Conservation (phyloP, 2,888 invertebrate genomes). For the Thecocarcelia acutangulata region DNA sequence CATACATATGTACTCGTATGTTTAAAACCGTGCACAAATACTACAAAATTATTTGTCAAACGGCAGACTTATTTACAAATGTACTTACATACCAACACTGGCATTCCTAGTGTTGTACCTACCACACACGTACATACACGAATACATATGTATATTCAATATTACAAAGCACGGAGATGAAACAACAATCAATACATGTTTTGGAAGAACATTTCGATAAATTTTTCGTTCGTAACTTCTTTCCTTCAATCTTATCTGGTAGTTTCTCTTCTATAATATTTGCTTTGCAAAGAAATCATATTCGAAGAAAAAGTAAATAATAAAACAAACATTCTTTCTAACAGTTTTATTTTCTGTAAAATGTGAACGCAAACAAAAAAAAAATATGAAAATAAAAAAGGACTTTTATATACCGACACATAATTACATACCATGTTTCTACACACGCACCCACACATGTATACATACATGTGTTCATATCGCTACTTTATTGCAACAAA, state of each 20-base stretch:
- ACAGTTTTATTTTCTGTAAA: conserved; percentile 13
- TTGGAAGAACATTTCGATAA: conserved; percentile 38
- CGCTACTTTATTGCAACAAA: no score
- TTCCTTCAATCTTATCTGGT: not conserved
- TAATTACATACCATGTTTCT: not conserved
- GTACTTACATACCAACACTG: not conserved
- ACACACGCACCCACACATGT: not conserved
- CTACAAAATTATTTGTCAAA: no score
- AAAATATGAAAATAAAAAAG: no score
- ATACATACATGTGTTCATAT: not conserved
- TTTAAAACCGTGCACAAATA: no score
- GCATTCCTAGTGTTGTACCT: no score
- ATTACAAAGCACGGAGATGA: conserved; percentile 11
- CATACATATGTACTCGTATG: no score
- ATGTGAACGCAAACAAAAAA: conserved; percentile 1
- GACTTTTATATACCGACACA: conserved; percentile 1
- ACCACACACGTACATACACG: conserved; percentile 10
- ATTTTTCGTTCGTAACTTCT: conserved; percentile 17
- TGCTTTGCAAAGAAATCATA: conserved; percentile 26
- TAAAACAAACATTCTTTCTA: conserved; percentile 32
- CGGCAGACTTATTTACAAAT: conserved; percentile 8
- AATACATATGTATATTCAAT: not conserved
- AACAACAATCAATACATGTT: conserved; percentile 62
- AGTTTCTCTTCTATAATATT: not conserved
- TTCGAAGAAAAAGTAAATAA: conserved; percentile 29